Evolutionary conservation across 1,140 invertebrate genomes (phyloP).

Genomic region (Harpegnathos saltator): DNA sequence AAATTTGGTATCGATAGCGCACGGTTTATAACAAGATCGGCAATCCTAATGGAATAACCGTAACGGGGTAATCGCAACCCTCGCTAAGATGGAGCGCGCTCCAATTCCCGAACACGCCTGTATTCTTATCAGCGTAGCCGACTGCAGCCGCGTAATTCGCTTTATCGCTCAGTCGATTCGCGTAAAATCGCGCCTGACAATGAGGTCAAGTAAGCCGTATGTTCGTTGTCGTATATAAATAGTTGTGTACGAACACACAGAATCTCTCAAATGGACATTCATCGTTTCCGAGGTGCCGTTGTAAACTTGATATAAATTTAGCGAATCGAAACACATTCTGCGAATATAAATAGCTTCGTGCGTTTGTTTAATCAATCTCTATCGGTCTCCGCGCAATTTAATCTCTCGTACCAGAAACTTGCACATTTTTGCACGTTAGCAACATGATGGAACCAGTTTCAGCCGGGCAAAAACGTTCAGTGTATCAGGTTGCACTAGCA

Average conservation of each 20-base stretch:
- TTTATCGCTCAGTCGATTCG: background rate
- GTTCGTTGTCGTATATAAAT: too few species aligned
- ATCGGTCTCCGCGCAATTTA: slow-evolving; percentile 13
- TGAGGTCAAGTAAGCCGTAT: background rate
- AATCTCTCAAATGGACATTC: too few species aligned
- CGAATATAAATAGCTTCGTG: background rate
- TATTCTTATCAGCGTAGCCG: background rate
- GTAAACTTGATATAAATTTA: slow-evolving; percentile 7
- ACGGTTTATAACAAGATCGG: background rate
- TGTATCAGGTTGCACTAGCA: background rate
- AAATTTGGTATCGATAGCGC: background rate
- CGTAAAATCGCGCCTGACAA: background rate
- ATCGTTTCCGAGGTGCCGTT: background rate
- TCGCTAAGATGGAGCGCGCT: background rate
- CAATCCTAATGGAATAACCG: background rate
- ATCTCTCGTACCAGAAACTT: too few species aligned
- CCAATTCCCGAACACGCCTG: too few species aligned
- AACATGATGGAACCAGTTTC: background rate
- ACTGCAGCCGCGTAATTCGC: background rate
- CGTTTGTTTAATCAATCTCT: background rate
- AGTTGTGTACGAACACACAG: too few species aligned
- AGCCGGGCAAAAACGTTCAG: background rate
- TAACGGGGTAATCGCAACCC: background rate
- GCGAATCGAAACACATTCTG: background rate
- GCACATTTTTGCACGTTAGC: slow-evolving; percentile 1